Conservation (phyloP, 1,140 invertebrate species). For the Zeugodacus cucurbitae region DNA sequence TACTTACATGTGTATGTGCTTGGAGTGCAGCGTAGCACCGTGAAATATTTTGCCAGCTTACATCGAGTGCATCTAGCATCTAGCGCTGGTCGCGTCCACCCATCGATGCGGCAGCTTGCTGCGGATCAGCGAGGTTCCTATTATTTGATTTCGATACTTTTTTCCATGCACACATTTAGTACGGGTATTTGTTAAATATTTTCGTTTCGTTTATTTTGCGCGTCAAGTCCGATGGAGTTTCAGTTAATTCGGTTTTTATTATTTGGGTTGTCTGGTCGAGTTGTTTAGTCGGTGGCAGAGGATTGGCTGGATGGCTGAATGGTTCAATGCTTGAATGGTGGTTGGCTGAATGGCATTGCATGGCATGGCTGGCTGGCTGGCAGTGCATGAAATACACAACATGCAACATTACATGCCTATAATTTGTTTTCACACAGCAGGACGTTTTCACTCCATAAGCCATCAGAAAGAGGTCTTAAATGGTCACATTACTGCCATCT, state of each 20-base stretch:
- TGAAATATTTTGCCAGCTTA: constrained; percentile 16
- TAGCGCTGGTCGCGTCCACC: neutral
- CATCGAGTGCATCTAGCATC: neutral
- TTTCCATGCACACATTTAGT: neutral
- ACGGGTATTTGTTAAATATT: constrained; percentile 35
- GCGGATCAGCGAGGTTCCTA: constrained; percentile 19
- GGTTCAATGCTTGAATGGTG: neutral
- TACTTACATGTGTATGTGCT: neutral
- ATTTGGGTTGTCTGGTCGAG: neutral
- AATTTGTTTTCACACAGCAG: constrained; percentile 66
- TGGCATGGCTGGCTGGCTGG: neutral
- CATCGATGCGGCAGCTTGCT: neutral
- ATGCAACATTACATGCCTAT: constrained; percentile 66
- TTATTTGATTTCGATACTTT: constrained; percentile 17
- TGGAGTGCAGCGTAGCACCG: neutral
- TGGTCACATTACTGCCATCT: constrained; percentile 64
- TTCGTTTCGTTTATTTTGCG: neutral
- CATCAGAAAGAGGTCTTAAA: constrained; percentile 66
- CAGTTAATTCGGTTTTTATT: neutral
- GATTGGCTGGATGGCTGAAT: neutral
- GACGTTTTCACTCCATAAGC: constrained; percentile 65
- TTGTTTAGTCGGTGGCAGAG: neutral
- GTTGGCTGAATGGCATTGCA: neutral
- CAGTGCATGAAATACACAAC: constrained; percentile 48
- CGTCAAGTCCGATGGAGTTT: neutral